These are phyloP conservation scores for Chloropsis cyanopogon DNA, from an alignment of 2,113 vertebrate genomes.

Conservation along the genomic window DNA sequence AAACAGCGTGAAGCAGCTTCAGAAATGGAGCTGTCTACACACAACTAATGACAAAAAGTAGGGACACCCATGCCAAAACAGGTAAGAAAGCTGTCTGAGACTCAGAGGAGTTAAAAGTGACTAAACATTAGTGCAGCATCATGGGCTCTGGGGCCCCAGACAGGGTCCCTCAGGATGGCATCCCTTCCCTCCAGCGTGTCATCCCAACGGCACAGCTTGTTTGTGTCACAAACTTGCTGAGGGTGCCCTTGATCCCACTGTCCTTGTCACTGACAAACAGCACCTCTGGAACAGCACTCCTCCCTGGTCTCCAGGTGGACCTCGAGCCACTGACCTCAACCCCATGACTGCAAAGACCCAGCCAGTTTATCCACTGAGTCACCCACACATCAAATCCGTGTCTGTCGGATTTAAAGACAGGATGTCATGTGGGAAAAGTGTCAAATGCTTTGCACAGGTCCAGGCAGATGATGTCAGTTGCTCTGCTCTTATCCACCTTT, in stretches of 20 bases:
- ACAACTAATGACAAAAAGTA: background rate
- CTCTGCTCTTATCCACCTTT: background rate
- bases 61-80: background rate
- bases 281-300: background rate
- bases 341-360: background rate
- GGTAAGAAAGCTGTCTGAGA: background rate
- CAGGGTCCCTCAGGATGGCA: background rate
- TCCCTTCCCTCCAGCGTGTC: rapidly evolving
- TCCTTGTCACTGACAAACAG: background rate
- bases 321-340: background rate
- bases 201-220: rapidly evolving
- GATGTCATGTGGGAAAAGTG: background rate
- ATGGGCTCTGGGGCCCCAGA: background rate
- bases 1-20: background rate
- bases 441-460: background rate
- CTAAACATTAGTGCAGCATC: background rate
- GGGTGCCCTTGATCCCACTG: background rate
- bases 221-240: too few species aligned
- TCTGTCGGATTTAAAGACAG: background rate
- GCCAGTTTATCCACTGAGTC: background rate
- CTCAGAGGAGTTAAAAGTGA: background rate
- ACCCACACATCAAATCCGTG: background rate
- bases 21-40: background rate
- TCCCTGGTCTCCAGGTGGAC: background rate
- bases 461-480: background rate